phyloP scores from a whole-genome alignment of 2,888 invertebrate genomes.

The Julus scandinavius region DNA sequence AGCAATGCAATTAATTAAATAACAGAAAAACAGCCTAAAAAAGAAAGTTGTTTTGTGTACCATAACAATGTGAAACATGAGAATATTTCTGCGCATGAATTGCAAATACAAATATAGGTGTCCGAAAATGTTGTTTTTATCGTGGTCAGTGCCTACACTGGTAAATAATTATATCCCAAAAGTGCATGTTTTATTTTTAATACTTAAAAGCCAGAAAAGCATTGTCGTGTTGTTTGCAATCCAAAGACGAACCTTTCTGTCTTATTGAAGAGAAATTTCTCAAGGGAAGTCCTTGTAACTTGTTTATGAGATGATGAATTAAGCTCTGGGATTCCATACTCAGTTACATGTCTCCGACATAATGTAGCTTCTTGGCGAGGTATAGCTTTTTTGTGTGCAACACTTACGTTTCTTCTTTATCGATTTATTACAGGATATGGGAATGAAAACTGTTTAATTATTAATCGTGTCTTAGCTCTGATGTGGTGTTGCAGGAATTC shows the following conservation, averaged over 20 bases:
- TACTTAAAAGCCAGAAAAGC: neutral
- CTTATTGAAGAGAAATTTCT: constrained; percentile 17
- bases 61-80: too few relatives aligned
- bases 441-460: constrained; percentile 22
- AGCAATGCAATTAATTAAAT: too few relatives aligned
- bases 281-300: neutral
- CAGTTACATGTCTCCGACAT: neutral
- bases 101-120: too few relatives aligned
- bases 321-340: neutral
- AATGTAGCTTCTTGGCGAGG: neutral
- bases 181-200: neutral
- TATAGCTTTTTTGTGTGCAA: neutral
- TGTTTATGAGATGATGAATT: constrained; percentile 35
- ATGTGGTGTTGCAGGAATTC: constrained; percentile 12
- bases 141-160: too few relatives aligned
- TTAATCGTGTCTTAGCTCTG: neutral
- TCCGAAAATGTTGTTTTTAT: too few relatives aligned
- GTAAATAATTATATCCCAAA: too few relatives aligned
- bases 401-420: neutral
- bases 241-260: neutral
- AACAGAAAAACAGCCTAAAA: too few relatives aligned
- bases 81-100: too few relatives aligned
- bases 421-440: constrained; percentile 4
- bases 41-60: too few relatives aligned
- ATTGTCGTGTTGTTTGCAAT: neutral